These are phyloP conservation scores for Holotrichia oblita DNA, from an alignment of 1,140 invertebrate species.

Conservation along the genomic window DNA sequence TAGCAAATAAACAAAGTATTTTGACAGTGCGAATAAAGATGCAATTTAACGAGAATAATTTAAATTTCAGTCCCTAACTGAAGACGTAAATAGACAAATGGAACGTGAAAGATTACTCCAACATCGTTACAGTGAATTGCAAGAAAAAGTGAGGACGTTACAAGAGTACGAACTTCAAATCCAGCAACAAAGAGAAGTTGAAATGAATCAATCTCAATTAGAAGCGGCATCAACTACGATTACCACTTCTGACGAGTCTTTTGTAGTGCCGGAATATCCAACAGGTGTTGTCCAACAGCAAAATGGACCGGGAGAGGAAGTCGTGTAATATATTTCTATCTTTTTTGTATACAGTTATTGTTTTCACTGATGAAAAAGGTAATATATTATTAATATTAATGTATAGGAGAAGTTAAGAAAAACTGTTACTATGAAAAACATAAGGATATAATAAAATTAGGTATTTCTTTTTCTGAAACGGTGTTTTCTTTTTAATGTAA, in stretches of 20 bases:
- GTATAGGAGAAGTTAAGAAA: neutral
- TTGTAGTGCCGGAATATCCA: neutral
- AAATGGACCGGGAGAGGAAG: neutral
- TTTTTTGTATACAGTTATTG: neutral
- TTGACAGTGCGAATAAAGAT: too few relatives aligned
- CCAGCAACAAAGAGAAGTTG: slow-evolving; percentile 30
- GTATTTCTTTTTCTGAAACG: neutral
- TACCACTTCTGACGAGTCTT: neutral
- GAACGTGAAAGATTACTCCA: slow-evolving; percentile 91
- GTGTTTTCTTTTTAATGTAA: too few relatives aligned
- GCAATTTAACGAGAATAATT: too few relatives aligned
- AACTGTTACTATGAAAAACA: neutral
- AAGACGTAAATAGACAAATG: slow-evolving; percentile 92
- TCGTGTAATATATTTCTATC: neutral
- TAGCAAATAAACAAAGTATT: too few relatives aligned
- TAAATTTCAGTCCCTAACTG: slow-evolving; percentile 78
- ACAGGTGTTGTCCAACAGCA: neutral
- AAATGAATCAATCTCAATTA: slow-evolving; percentile 17
- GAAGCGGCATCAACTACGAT: neutral
- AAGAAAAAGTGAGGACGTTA: slow-evolving; percentile 62
- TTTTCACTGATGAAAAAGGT: neutral
- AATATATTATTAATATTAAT: slow-evolving; percentile 15
- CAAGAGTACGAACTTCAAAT: slow-evolving; percentile 40
- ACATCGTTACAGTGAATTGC: slow-evolving; percentile 77
- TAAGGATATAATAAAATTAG: neutral